Evolutionary conservation across 2,113 vertebrate genomes (phyloP).

Genomic region (Apteryx owenii): DNA sequence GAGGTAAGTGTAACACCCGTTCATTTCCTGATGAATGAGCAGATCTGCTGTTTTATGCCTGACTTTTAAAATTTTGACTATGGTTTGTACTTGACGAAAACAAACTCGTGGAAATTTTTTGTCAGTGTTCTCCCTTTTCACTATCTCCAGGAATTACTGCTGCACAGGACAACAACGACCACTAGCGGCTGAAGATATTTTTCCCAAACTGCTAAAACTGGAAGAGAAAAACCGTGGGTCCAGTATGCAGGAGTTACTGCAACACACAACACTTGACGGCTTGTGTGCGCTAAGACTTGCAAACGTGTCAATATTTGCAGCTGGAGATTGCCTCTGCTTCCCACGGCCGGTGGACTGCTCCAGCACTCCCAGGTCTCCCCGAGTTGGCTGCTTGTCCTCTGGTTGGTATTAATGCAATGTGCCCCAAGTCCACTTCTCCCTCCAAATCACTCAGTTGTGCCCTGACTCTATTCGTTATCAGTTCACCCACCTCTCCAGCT

Average conservation of each 20-base stretch:
- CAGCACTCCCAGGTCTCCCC: neutral
- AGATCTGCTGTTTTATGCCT: neutral
- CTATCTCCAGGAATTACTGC: neutral
- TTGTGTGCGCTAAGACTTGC: neutral
- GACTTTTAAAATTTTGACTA: neutral
- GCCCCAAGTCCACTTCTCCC: neutral
- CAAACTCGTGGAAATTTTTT: neutral
- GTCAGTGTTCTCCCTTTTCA: neutral
- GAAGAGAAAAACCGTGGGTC: neutral
- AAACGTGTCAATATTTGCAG: neutral
- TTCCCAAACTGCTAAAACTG: neutral
- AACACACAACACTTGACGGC: no score
- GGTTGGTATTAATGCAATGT: neutral
- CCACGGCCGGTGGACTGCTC: neutral
- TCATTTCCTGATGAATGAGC: neutral
- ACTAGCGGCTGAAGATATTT: constrained; percentile 65
- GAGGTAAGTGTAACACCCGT: neutral
- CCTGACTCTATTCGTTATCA: neutral
- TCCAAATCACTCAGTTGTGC: neutral
- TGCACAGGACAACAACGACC: constrained; percentile 73
- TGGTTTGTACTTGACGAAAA: neutral
- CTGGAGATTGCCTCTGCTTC: neutral
- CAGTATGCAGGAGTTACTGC: neutral
- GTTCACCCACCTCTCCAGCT: neutral
- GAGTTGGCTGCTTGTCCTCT: neutral